Percentiles rank a stretch among this genome's conserved stretches.
Conservation (phyloP, 2,888 invertebrate genomes). For the Scaeva pyrastri region DNA sequence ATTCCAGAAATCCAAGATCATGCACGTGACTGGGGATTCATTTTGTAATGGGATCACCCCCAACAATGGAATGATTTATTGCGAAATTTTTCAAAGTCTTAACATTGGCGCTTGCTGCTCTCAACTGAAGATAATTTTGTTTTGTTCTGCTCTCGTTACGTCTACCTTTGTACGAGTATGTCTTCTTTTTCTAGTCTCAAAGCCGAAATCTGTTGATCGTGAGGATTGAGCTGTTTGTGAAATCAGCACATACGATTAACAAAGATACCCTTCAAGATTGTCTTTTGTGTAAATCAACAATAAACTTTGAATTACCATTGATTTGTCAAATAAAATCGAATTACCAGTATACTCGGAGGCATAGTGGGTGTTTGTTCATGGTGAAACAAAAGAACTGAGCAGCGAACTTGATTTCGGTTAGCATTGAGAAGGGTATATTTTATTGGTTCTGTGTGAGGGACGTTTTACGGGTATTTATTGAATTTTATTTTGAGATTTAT, state of each 20-base stretch:
- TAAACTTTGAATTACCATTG: constrained; percentile 28
- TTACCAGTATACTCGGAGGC: background rate
- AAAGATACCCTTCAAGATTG: constrained; percentile 42
- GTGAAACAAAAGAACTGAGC: constrained; percentile 55
- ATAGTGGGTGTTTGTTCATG: too few relatives aligned
- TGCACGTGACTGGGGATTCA: constrained; percentile 77
- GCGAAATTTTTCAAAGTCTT: constrained; percentile 76
- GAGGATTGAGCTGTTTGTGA: constrained; percentile 76
- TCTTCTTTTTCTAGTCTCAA: background rate
- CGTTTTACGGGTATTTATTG: too few relatives aligned
- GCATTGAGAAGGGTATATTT: constrained; percentile 4
- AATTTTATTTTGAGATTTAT: background rate
- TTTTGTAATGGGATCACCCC: constrained; percentile 77
- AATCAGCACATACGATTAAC: constrained; percentile 74
- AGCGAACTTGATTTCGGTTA: constrained; percentile 46
- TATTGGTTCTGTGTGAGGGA: background rate
- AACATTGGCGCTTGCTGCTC: constrained; percentile 75
- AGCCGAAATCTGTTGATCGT: constrained; percentile 60
- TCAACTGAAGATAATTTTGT: constrained; percentile 48
- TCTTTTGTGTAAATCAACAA: constrained; percentile 48
- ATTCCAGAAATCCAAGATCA: constrained; percentile 77
- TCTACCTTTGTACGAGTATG: background rate
- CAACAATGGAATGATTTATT: constrained; percentile 77
- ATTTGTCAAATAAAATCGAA: constrained; percentile 62
- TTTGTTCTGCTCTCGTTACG: constrained; percentile 53